Evolutionary conservation across 2,888 invertebrate species (phyloP).

Genomic region (Yponomeuta evonymella): DNA sequence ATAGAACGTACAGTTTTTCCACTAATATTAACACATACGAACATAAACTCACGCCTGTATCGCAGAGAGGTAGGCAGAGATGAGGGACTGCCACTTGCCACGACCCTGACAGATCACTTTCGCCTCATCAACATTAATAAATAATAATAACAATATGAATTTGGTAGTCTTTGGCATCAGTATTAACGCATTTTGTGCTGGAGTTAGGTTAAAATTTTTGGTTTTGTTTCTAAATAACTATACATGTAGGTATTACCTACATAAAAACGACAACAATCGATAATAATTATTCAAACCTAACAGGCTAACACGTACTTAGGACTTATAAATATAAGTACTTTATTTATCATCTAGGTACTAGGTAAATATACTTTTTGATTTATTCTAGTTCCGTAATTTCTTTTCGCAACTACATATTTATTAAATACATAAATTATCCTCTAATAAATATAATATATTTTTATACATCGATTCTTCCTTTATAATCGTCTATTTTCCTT

Average conservation of each 20-base stretch:
- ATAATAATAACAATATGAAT: background rate
- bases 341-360: background rate
- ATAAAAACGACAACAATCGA: background rate
- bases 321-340: no score
- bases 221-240: background rate
- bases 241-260: background rate
- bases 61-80: no score
- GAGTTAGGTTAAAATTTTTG: background rate
- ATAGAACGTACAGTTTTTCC: background rate
- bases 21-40: background rate
- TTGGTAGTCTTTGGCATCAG: background rate
- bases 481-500: background rate
- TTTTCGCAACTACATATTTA: background rate
- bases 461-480: background rate
- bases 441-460: background rate
- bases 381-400: background rate
- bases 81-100: no score
- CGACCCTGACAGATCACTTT: no score
- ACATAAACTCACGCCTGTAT: no score
- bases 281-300: background rate
- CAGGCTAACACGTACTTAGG: background rate
- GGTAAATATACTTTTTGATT: background rate
- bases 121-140: no score
- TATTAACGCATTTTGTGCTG: background rate
- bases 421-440: background rate